Conservation (phyloP, 35 echinoderm and acorn worm species). For the Anneissia japonica region DNA sequence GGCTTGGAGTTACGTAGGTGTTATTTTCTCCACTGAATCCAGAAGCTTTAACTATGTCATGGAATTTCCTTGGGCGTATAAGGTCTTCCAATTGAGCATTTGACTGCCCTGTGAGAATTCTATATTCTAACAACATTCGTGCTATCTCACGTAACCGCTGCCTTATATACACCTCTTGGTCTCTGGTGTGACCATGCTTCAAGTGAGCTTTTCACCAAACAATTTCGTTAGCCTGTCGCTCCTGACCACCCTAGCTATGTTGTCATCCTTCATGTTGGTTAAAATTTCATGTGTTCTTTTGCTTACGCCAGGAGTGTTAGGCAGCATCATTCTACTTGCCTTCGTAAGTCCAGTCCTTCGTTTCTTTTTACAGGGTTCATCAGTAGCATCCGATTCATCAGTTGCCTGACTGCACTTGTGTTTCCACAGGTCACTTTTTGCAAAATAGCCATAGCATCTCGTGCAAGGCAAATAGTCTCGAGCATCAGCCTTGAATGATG, state of each 20-base stretch:
- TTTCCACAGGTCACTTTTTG: conserved; percentile 70
- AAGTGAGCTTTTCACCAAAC: neutral
- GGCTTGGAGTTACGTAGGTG: conserved; percentile 18
- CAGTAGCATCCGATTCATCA: neutral
- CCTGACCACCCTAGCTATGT: neutral
- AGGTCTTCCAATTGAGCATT: conserved; percentile 29
- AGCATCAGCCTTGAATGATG: conserved; percentile 54
- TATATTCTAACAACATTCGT: neutral
- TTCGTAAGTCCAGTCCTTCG: neutral
- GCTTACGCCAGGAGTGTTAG: neutral
- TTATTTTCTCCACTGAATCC: conserved; percentile 14
- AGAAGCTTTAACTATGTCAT: neutral
- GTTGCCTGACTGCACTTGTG: conserved; percentile 28
- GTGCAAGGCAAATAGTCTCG: conserved; percentile 61
- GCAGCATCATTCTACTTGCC: neutral
- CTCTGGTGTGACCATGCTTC: conserved; percentile 27
- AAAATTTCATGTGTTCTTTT: neutral
- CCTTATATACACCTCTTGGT: conserved; percentile 2
- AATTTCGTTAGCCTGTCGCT: neutral
- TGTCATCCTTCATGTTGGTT: neutral
- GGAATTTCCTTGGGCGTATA: conserved; percentile 21
- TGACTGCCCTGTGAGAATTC: neutral
- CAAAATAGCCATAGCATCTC: conserved; percentile 60
- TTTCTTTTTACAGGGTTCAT: neutral
- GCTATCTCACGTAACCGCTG: neutral